phyloP scores from a whole-genome alignment of 2,888 invertebrate species.

The Drosophila algonquin region DNA sequence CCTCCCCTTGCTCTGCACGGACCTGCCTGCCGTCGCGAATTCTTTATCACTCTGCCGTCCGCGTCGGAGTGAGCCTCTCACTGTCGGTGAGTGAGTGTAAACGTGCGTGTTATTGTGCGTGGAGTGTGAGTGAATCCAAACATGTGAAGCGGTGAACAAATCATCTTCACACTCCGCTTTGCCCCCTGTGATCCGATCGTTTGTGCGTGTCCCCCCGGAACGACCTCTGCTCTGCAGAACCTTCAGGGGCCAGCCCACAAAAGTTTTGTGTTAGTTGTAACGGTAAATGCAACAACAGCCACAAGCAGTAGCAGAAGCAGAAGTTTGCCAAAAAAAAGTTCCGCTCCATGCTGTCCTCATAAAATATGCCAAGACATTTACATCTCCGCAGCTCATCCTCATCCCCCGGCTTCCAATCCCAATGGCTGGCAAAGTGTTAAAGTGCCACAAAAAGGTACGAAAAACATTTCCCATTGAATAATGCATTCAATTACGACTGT shows the following conservation, averaged over 20 bases:
- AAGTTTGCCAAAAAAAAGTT: conserved; percentile 56
- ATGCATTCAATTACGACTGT: conserved; percentile 68
- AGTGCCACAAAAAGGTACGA: conserved; percentile 63
- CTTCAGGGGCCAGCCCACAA: conserved; percentile 35
- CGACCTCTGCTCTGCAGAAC: conserved; percentile 16
- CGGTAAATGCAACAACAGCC: conserved; percentile 43
- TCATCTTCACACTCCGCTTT: conserved; percentile 18
- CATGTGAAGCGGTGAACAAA: conserved; percentile 28
- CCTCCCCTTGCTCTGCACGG: background rate
- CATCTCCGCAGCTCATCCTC: conserved; percentile 46
- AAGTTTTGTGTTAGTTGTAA: conserved; percentile 53
- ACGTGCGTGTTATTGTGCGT: conserved; percentile 5
- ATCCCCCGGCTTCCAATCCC: background rate
- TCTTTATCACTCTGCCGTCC: conserved; percentile 10
- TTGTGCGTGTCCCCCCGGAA: conserved; percentile 43
- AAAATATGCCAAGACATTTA: conserved; percentile 72
- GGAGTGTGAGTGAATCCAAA: conserved; percentile 21
- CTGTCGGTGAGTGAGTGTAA: background rate
- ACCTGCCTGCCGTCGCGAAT: conserved; percentile 17
- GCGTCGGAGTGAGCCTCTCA: background rate
- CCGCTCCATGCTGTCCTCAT: conserved; percentile 48
- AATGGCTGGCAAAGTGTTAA: conserved; percentile 59
- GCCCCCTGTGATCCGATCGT: conserved; percentile 67
- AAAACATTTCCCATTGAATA: conserved; percentile 51
- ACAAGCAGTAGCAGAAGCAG: conserved; percentile 13